Percentiles rank a stretch among this genome's conserved stretches.
Evolutionary conservation across 2,888 invertebrate species (phyloP).

Genomic region (Tipula vernalis): DNA sequence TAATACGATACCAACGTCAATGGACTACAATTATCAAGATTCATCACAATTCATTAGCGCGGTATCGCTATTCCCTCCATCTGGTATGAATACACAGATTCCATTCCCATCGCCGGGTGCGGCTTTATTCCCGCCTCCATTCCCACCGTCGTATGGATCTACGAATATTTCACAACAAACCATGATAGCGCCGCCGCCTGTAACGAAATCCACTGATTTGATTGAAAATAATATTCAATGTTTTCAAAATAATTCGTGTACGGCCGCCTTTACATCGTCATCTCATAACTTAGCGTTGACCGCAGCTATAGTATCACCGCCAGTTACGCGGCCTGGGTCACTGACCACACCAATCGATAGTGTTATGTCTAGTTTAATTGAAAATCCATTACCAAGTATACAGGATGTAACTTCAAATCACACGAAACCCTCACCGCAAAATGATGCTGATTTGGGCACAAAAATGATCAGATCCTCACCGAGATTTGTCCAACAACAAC

Average conservation of each 20-base stretch:
- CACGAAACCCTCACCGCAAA: neutral
- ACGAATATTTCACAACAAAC: constrained; percentile 12
- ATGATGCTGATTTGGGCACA: constrained; percentile 26
- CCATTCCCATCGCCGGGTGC: constrained; percentile 56
- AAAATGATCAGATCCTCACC: constrained; percentile 48
- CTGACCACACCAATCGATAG: constrained; percentile 14
- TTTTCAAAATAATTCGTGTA: constrained; percentile 21
- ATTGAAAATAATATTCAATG: constrained; percentile 4
- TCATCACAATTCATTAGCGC: constrained; percentile 18
- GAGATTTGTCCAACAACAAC: constrained; percentile 44
- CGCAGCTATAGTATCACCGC: constrained; percentile 63
- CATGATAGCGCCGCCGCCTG: constrained; percentile 12
- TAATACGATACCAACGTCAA: constrained; percentile 13
- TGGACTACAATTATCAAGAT: constrained; percentile 15
- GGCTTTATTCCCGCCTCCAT: constrained; percentile 46
- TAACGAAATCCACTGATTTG: neutral
- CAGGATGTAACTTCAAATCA: neutral
- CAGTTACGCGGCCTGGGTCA: constrained; percentile 36
- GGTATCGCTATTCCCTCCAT: constrained; percentile 39
- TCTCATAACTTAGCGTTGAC: constrained; percentile 72
- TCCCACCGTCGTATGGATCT: constrained; percentile 13
- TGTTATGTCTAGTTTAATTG: neutral
- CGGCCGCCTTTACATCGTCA: constrained; percentile 69
- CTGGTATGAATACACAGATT: constrained; percentile 45
- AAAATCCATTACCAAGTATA: constrained; percentile 13